Percentiles rank a stretch among this genome's conserved stretches.
These are phyloP conservation scores for Timema cristinae DNA, from an alignment of 2,888 invertebrate species.

Conservation along the genomic window DNA sequence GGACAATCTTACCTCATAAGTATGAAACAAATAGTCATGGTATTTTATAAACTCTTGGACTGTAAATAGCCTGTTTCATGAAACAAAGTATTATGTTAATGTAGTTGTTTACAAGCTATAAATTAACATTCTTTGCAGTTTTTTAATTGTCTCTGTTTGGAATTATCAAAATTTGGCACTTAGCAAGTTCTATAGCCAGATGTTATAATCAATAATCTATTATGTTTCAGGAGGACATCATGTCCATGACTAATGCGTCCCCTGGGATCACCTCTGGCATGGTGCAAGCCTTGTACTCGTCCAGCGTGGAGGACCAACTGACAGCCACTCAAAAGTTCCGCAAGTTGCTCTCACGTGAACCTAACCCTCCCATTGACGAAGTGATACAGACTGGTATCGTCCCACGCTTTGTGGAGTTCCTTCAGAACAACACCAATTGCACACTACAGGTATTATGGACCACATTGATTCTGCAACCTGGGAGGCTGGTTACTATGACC, in stretches of 20 bases:
- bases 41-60: too few species aligned
- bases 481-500: not conserved
- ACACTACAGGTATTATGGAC: constrained; percentile 70
- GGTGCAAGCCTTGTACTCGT: constrained; percentile 78
- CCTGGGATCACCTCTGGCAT: constrained; percentile 70
- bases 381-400: constrained; percentile 93
- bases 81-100: too few species aligned
- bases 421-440: constrained; percentile 75
- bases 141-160: too few species aligned
- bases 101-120: too few species aligned
- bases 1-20: too few species aligned
- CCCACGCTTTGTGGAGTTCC: constrained; percentile 88
- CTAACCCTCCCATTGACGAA: constrained; percentile 96
- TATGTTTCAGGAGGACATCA: constrained; percentile 21
- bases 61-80: too few species aligned
- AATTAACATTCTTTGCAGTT: too few species aligned
- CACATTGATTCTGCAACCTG: not conserved
- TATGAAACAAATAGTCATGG: too few species aligned
- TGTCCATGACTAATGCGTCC: constrained; percentile 39
- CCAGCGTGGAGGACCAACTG: constrained; percentile 72
- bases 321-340: constrained; percentile 88
- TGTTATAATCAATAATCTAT: too few species aligned
- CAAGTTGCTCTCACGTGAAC: constrained; percentile 88
- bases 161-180: too few species aligned
- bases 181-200: too few species aligned